These are phyloP conservation scores for Condylura cristata DNA, from an alignment of 2,113 vertebrate species.

Conservation along the genomic window DNA sequence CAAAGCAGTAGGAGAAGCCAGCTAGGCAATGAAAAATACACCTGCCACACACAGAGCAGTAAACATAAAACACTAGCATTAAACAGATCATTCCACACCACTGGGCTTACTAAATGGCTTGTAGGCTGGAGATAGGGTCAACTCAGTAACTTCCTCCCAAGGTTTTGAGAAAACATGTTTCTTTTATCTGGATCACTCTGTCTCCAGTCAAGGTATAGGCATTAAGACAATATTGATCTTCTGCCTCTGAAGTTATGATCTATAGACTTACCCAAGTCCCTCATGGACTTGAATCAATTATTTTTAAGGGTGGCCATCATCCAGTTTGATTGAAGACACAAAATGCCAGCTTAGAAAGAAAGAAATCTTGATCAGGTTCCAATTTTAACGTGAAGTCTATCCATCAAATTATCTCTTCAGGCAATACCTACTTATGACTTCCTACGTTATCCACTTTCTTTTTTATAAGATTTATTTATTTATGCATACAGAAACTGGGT, in stretches of 20 bases:
- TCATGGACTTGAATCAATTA: background rate
- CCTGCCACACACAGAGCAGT: background rate
- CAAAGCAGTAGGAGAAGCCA: background rate
- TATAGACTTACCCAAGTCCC: background rate
- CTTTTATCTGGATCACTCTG: background rate
- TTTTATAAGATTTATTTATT: no score
- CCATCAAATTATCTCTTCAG: background rate
- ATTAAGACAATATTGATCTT: slow-evolving; percentile 43
- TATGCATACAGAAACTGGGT: no score
- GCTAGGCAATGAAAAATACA: background rate
- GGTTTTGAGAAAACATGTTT: background rate
- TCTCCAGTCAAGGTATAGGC: slow-evolving; percentile 12
- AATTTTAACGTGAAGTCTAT: slow-evolving; percentile 10
- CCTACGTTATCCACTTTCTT: slow-evolving; percentile 8
- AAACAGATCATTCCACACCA: background rate
- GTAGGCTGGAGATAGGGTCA: background rate
- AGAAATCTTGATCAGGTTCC: background rate
- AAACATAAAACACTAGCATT: background rate
- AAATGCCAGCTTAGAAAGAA: slow-evolving; percentile 48
- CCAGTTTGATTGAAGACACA: slow-evolving; percentile 20
- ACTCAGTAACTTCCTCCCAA: background rate
- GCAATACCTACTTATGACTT: background rate
- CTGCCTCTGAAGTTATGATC: slow-evolving; percentile 2
- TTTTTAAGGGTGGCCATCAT: slow-evolving; percentile 40
- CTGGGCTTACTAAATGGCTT: background rate